Evolutionary conservation across 2,113 vertebrate species (phyloP).

Genomic region (Hippocampus barbouri): DNA sequence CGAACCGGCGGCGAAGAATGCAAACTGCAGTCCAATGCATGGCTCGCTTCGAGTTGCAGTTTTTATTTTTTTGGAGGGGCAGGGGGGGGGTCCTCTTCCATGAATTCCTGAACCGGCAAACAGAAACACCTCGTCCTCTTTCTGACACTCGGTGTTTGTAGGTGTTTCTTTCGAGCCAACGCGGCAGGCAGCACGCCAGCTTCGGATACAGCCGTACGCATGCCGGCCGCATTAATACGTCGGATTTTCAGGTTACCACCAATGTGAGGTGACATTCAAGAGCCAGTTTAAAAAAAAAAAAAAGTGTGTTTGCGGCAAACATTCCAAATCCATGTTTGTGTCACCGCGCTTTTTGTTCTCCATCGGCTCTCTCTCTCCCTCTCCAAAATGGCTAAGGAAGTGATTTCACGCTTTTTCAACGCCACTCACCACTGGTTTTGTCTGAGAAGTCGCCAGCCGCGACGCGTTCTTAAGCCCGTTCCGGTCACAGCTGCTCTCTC

Average conservation of each 20-base stretch:
- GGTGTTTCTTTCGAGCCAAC: slow-evolving; percentile 5
- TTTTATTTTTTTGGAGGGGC: neutral
- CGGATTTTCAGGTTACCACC: slow-evolving; percentile 10
- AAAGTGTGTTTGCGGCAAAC: slow-evolving; percentile 5
- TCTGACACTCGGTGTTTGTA: neutral
- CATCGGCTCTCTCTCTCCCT: slow-evolving; percentile 40
- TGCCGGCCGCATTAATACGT: neutral
- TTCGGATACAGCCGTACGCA: neutral
- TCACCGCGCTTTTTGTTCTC: slow-evolving; percentile 52
- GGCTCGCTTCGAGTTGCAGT: slow-evolving; percentile 30
- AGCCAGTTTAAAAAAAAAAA: slow-evolving; percentile 1
- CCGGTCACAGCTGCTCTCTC: neutral
- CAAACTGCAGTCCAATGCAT: slow-evolving; percentile 50
- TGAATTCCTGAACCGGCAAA: neutral
- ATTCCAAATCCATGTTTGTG: slow-evolving; percentile 48
- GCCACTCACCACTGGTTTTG: slow-evolving; percentile 4
- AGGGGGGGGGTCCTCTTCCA: slow-evolving; percentile 8
- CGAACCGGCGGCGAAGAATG: slow-evolving; percentile 34
- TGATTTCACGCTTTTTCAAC: slow-evolving; percentile 28
- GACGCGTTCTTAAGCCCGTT: slow-evolving; percentile 14
- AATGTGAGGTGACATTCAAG: slow-evolving; percentile 3
- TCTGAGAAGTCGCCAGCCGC: slow-evolving; percentile 29
- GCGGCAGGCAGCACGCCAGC: slow-evolving; percentile 16
- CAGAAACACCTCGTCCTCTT: neutral
- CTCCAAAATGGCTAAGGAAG: slow-evolving; percentile 8